Base-by-base conservation (phyloP, 2,797 vertebrate species). In the Anableps anableps region DNA sequence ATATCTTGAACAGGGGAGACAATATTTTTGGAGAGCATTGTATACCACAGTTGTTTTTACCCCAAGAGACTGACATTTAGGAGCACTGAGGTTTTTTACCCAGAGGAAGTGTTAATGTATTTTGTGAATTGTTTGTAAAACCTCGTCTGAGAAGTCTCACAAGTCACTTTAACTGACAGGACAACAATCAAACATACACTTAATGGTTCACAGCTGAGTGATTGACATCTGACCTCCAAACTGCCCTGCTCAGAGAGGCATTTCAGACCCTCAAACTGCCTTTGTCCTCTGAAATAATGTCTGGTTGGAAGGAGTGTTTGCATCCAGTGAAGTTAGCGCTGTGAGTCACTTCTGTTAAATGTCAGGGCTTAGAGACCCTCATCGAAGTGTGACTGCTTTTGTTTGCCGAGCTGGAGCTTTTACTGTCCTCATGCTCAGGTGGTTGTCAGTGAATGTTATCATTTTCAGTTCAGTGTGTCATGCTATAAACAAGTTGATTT, bases 321-420 rank as follows among this genome's bases (percentile, higher is more conserved):
- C 60, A 36, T 78, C 77, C 75, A 58, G 79, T 81, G 29, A 80
- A 72, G 78, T 80, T 77, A 41, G 50, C 48, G 41, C 78, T 29
- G 45, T 23, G 83, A 83, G 77, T 86, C 72, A 85, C 71, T 75
- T 76, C 80, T n/a, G 58, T 72, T 88, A 83, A 90, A 88, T 83
- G 81, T 87, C 82, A 88, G 38, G 51, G 70, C 80, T 77, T 74
- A 71, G 29, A 70, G 68, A 31, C 53, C 77, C 11, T 81, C 72
- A 86, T 76, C 62, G 62, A 83, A 68, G 64, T 36, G 17, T 3
- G 38, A 62, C 60, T 13, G n/a, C 36, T 72, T 72, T 43, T 70
- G n/a, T 58, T 45, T 70, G 36, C 29, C 53, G 72, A 68, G 29
- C 34, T 36, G 29, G 29, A 50, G 36, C 55, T 48, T 48, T 73